Conservation (phyloP, 2,113 vertebrate species). For the Scomber japonicus region DNA sequence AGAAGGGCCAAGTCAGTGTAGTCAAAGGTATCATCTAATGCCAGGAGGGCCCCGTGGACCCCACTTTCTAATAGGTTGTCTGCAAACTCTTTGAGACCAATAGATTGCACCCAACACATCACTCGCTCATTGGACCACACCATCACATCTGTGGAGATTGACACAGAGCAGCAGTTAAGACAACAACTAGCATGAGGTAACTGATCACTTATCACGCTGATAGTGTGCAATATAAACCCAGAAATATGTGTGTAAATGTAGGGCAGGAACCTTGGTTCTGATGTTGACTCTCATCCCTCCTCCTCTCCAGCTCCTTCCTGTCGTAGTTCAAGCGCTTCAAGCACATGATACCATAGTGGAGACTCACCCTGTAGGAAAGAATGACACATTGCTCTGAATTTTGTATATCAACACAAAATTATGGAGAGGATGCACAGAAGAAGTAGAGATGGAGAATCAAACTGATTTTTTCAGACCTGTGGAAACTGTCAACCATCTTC, state of each 20-base stretch:
- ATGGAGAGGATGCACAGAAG: neutral
- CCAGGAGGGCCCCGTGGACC: conserved; percentile 92
- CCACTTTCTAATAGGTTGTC: conserved; percentile 94
- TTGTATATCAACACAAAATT: neutral
- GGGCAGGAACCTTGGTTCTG: conserved; percentile 88
- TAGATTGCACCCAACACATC: conserved; percentile 94
- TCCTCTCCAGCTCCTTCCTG: conserved; percentile 93
- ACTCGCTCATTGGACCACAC: conserved; percentile 96
- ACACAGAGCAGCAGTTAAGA: neutral
- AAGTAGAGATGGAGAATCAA: neutral
- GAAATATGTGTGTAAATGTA: neutral
- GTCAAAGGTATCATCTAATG: conserved; percentile 95
- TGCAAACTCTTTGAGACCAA: conserved; percentile 94
- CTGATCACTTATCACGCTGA: too few species aligned
- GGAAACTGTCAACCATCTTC: conserved; percentile 98
- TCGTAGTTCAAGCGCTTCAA: conserved; percentile 95
- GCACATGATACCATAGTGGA: conserved; percentile 96
- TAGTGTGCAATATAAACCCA: neutral
- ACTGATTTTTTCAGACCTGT: conserved; percentile 83
- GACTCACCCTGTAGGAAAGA: conserved; percentile 87
- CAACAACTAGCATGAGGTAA: too few species aligned
- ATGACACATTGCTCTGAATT: neutral
- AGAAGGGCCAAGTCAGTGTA: conserved; percentile 93
- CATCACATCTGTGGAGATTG: conserved; percentile 88
- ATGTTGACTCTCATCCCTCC: conserved; percentile 92